Percentiles rank a stretch among this genome's conserved stretches.
phyloP scores from a whole-genome alignment of 2,888 invertebrate genomes.

The Pasiphila rectangulata region DNA sequence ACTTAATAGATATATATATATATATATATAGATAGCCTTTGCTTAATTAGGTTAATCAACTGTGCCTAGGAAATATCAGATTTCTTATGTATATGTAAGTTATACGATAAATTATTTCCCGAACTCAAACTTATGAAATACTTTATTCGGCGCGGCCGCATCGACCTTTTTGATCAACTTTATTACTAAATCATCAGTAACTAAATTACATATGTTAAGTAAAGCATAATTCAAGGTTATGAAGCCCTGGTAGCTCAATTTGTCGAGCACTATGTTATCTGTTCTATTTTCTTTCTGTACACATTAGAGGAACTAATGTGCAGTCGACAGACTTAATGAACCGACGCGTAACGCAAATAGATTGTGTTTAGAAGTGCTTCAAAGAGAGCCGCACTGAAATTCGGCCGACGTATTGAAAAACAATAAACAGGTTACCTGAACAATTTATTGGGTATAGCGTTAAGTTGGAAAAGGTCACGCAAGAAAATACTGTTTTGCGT shows the following conservation, averaged over 20 bases:
- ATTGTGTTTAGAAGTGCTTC: constrained; percentile 58
- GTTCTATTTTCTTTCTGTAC: constrained; percentile 62
- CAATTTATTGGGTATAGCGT: constrained; percentile 1
- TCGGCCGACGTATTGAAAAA: constrained; percentile 58
- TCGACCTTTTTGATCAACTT: too few relatives aligned
- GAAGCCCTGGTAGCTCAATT: constrained; percentile 21
- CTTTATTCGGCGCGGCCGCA: too few relatives aligned
- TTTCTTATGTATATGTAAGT: too few relatives aligned
- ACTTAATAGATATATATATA: too few relatives aligned
- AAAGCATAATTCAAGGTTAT: constrained; percentile 27
- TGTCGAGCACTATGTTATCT: constrained; percentile 37
- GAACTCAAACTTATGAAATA: too few relatives aligned
- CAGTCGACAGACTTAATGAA: constrained; percentile 68
- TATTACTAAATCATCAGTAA: too few relatives aligned
- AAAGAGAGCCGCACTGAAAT: constrained; percentile 62
- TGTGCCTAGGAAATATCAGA: too few relatives aligned
- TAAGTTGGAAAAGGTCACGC: constrained; percentile 21
- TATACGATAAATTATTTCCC: too few relatives aligned
- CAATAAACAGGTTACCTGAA: constrained; percentile 63
- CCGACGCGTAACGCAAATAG: constrained; percentile 64
- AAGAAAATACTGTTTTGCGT: too few relatives aligned
- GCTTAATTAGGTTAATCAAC: too few relatives aligned
- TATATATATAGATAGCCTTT: too few relatives aligned
- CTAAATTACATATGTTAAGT: too few relatives aligned
- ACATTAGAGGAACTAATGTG: constrained; percentile 61